Conservation (phyloP, 2,113 vertebrate species). For the Puntigrus tetrazona region DNA sequence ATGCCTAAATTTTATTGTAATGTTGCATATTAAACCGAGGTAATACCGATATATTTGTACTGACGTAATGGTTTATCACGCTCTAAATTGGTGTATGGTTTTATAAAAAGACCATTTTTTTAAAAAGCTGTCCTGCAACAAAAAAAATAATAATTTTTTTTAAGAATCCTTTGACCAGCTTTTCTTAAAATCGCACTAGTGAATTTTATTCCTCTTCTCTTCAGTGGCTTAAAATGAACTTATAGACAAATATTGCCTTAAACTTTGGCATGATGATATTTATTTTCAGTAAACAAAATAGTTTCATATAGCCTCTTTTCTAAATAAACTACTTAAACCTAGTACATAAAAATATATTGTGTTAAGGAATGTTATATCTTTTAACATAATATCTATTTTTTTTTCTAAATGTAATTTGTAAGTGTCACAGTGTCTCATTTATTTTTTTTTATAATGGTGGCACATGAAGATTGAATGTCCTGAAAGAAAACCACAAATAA, state of each 20-base stretch:
- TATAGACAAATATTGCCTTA: slow-evolving; percentile 31
- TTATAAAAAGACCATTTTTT: no score
- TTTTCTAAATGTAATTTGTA: background rate
- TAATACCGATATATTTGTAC: background rate
- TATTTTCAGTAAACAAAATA: slow-evolving; percentile 48
- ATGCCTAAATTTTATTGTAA: background rate
- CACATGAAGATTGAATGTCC: slow-evolving; percentile 20
- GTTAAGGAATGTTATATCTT: slow-evolving; percentile 42
- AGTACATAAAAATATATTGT: slow-evolving; percentile 48
- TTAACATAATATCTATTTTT: slow-evolving; percentile 13
- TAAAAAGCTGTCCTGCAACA: background rate
- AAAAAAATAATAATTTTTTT: background rate
- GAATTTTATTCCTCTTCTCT: background rate
- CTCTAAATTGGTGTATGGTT: background rate
- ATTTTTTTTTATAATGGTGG: slow-evolving; percentile 9
- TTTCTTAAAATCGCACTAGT: slow-evolving; percentile 6
- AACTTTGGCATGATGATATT: slow-evolving; percentile 36
- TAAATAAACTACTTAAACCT: slow-evolving; percentile 43
- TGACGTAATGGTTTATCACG: background rate
- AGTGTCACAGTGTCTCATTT: slow-evolving; percentile 20
- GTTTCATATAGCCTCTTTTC: slow-evolving; percentile 28
- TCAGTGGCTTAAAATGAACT: background rate
- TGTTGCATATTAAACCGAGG: background rate
- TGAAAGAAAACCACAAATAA: slow-evolving; percentile 22
- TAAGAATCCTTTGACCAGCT: background rate